Base-by-base conservation (phyloP, 2,113 vertebrate genomes). In the Rhabdomys dilectus region DNA sequence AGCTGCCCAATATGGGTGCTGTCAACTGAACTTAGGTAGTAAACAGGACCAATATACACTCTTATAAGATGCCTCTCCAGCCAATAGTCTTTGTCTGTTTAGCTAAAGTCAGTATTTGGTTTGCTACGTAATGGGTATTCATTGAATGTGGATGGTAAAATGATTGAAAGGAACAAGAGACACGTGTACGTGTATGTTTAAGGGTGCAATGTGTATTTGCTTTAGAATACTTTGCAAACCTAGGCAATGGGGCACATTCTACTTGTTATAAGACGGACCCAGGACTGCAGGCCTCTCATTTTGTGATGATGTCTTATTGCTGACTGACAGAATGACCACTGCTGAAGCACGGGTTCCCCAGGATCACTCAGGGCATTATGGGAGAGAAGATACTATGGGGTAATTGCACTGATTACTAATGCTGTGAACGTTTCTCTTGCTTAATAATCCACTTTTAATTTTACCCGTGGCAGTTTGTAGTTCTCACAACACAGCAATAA, bases 391-490 rank as follows among this genome's bases (percentile, higher is more conserved):
- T 0, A 13, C 48, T 39, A 8, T 81, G n/a, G 66, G 85, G 60
- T 70, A 92, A 95, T 76, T 48, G 77, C 62, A 24, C 86, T 76
- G 88, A 97, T 92, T 96, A 53, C 88, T 91, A 75, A 91, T 94
- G 96, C 95, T 51, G n/a, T 68, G 56, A 96, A 96, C 91, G 77
- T 96, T 91, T 89, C 92, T 96, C 90, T 96, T 89, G 91, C 94
- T 97, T 96, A 97, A 97, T 97, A 96, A 98, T 39, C 88, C 78
- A 84, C 88, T 97, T 96, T 95, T 92, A 97, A 97, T 95, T 96
- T 97, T 93, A 82, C 97, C 96, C 56, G 0, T 91, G 97, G 97
- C 91, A 73, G 64, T 95, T 96, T 91, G 95, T 80, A 26, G 34
- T 82, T 95, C 92, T 96, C 95, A 97, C 81, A 91, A 80, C 91